These are phyloP conservation scores for Stegana nigrithorax DNA, from an alignment of 2,888 invertebrate genomes.

Conservation along the genomic window DNA sequence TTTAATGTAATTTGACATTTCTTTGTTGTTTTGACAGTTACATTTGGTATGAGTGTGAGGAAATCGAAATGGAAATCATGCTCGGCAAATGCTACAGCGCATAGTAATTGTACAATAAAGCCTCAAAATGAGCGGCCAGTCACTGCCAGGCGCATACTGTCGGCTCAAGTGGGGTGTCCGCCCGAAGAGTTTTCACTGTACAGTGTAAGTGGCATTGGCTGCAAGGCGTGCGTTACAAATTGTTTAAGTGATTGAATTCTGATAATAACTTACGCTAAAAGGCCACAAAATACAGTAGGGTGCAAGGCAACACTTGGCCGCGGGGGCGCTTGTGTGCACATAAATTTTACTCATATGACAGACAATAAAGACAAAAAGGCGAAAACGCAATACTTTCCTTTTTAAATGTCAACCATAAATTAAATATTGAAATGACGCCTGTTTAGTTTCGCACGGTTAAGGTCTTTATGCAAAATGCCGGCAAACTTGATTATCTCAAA, in stretches of 20 bases:
- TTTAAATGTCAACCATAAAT: neutral
- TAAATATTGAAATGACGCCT: too few relatives aligned
- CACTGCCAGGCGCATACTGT: too few relatives aligned
- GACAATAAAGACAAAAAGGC: constrained; percentile 38
- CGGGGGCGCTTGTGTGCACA: constrained; percentile 25
- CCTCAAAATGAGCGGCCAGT: too few relatives aligned
- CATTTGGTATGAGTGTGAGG: too few relatives aligned
- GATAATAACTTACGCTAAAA: constrained; percentile 39
- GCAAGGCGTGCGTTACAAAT: constrained; percentile 54
- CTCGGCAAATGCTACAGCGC: too few relatives aligned
- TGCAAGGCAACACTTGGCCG: constrained; percentile 9
- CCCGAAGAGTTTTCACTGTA: constrained; percentile 1
- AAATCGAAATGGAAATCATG: constrained; percentile 4
- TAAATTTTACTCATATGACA: constrained; percentile 38
- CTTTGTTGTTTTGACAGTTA: constrained; percentile 38
- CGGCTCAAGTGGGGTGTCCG: too few relatives aligned
- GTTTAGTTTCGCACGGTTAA: too few relatives aligned
- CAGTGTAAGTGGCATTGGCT: constrained; percentile 18
- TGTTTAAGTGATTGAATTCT: constrained; percentile 54
- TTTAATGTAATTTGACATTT: constrained; percentile 20
- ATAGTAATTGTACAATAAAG: too few relatives aligned
- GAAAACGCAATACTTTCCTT: constrained; percentile 18
- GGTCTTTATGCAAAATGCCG: too few relatives aligned
- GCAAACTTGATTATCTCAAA: too few relatives aligned
- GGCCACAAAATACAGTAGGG: neutral